Percentiles rank a stretch among this genome's conserved stretches.
Conservation (phyloP, 2,797 vertebrate genomes). For the Cynodonichthys magdalenae region DNA sequence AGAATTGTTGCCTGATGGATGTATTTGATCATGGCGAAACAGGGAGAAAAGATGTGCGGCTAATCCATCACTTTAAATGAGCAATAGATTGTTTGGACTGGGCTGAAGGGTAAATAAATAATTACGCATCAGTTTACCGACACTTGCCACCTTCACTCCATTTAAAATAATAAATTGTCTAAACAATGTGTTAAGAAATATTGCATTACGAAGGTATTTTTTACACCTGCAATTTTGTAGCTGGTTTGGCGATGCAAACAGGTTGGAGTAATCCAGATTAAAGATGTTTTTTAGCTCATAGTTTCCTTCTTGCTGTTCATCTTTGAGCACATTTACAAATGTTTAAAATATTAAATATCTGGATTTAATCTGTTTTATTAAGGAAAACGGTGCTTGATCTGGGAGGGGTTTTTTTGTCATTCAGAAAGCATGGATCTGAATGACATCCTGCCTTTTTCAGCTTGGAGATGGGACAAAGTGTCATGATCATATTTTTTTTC, state of each 20-base stretch:
- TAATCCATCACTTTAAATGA: conserved; percentile 69
- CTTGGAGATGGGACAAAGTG: too few relatives aligned
- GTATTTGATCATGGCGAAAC: conserved; percentile 45
- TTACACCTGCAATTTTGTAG: too few relatives aligned
- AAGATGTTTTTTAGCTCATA: neutral
- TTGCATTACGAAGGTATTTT: conserved; percentile 7
- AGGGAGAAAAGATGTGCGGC: conserved; percentile 48
- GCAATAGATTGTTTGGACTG: conserved; percentile 66
- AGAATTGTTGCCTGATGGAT: conserved; percentile 62
- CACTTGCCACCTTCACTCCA: conserved; percentile 34
- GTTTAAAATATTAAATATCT: too few relatives aligned
- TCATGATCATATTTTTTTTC: too few relatives aligned
- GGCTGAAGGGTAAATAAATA: conserved; percentile 58
- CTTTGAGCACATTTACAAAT: neutral
- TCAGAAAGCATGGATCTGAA: too few relatives aligned
- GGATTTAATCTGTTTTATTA: too few relatives aligned
- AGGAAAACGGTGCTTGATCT: too few relatives aligned
- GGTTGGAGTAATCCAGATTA: neutral
- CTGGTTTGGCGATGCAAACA: neutral
- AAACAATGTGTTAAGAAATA: conserved; percentile 11
- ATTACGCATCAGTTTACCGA: conserved; percentile 53
- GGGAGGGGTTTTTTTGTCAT: too few relatives aligned
- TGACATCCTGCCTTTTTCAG: too few relatives aligned
- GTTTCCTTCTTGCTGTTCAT: neutral
- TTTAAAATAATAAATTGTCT: conserved; percentile 21